Evolutionary conservation across 2,797 vertebrate genomes (phyloP), one percentile per base, ranked within the genome.

Genomic region (Sitta carolinensis): DNA sequence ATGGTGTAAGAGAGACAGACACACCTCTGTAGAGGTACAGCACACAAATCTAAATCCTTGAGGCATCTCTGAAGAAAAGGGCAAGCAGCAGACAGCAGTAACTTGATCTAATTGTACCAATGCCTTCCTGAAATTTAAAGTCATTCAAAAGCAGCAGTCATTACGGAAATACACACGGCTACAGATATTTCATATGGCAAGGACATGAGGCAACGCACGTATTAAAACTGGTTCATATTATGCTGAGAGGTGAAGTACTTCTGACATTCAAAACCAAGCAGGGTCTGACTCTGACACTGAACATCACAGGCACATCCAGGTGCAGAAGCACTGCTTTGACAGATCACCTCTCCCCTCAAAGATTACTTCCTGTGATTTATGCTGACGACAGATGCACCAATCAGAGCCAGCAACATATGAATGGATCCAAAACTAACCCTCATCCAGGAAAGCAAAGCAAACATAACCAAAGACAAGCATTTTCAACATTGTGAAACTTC

Each of bases 151-250:
- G 32, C 34, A 70, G 38, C 6, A 15, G 6, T 7, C 23, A 18
- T 32, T 21, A 29, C 1, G 7, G 38, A 77, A 84, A 43, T 13
- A 75, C 11, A 52, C 29, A 23, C 7, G 47, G 50, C 34, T 38
- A 7, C 2, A 85, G 43, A 47, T 19, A 54, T 22, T 52, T 38
- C 78, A 79, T 6, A 27, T 0, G 5, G 36, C 12, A 73, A 16
- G 9, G 30, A 62, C 3, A 5, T 0, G 7, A 84, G 19, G 34
- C 16, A 87, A 75, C 0, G 1, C 23, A 51, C 19, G 5, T 4
- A 67, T 11, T 42, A 54, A 67, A 68, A 76, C 0, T 40, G 45
- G 51, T 40, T 10, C 30, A 8, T 8, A 9, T 22, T 47, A 64
- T 7, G 20, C 59, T 19, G 23, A 81, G 42, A 58, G n/a, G 20